phyloP scores from a whole-genome alignment of 2,797 vertebrate genomes.

The Lagorchestes hirsutus region DNA sequence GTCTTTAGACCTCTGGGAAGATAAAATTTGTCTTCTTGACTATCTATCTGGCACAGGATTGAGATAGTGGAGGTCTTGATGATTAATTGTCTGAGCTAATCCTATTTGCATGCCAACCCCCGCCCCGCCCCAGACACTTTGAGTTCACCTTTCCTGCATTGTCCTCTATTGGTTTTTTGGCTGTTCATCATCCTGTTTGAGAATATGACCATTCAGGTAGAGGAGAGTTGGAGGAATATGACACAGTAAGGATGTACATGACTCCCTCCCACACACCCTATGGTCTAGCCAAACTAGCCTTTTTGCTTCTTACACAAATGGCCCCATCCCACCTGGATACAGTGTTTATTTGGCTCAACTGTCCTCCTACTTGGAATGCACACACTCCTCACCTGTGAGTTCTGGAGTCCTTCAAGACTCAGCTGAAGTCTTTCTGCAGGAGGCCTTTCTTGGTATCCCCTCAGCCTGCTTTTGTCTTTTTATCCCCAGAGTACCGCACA shows the following conservation, averaged over 20 bases:
- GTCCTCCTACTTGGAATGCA: not conserved
- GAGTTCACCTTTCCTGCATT: conserved; percentile 11
- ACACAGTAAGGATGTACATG: not conserved
- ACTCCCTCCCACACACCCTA: not conserved
- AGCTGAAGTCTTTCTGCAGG: not conserved
- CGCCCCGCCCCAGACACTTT: not conserved
- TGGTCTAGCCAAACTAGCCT: not conserved
- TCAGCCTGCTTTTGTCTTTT: not conserved
- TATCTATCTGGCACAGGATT: not conserved
- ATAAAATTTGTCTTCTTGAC: conserved; percentile 22
- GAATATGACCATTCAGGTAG: not conserved
- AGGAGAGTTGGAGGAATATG: not conserved
- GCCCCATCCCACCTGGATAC: not conserved
- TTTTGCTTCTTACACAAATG: not conserved
- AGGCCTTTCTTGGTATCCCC: not conserved
- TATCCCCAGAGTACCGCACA: not conserved
- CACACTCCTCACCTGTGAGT: not conserved
- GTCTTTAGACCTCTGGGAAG: not conserved
- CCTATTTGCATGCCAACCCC: not conserved
- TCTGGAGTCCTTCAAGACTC: not conserved
- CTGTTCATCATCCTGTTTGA: conserved; percentile 23
- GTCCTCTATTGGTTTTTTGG: not conserved
- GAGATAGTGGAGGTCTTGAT: not conserved
- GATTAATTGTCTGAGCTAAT: not conserved
- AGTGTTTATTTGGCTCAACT: not conserved